A percentile compares a stretch with the other conserved stretches of the same genome.
Evolutionary conservation across 2,888 invertebrate species (phyloP).

Genomic region (Lasioglossum oenotherae): DNA sequence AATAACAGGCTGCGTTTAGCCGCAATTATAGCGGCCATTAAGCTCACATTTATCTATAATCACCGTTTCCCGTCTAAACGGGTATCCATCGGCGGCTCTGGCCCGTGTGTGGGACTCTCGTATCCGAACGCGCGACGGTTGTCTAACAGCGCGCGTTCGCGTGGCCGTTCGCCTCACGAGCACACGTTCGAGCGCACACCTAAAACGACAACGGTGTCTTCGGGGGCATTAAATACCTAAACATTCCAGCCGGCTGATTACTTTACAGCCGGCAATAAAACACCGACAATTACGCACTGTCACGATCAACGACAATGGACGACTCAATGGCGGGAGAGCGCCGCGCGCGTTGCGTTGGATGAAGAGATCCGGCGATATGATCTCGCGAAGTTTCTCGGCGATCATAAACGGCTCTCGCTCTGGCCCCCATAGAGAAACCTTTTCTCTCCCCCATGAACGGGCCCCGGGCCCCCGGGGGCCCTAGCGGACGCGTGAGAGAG

Average conservation of each 20-base stretch:
- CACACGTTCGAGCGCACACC: slow-evolving; percentile 1
- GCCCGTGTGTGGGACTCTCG: slow-evolving; percentile 10
- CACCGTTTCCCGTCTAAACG: slow-evolving; percentile 49
- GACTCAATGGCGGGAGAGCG: slow-evolving; percentile 51
- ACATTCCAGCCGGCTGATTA: slow-evolving; percentile 58
- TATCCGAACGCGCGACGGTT: slow-evolving; percentile 24
- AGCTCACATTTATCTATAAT: slow-evolving; percentile 57
- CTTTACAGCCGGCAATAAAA: slow-evolving; percentile 65
- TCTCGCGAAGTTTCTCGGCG: slow-evolving; percentile 60
- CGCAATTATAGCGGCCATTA: slow-evolving; percentile 52
- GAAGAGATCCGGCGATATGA: slow-evolving; percentile 70
- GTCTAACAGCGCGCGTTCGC: background rate
- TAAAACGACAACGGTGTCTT: background rate
- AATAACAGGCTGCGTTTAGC: slow-evolving; percentile 50
- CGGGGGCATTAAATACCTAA: slow-evolving; percentile 53
- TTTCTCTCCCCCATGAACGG: background rate
- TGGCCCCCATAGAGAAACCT: slow-evolving; percentile 21
- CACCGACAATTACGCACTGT: slow-evolving; percentile 67
- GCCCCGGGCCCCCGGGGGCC: background rate
- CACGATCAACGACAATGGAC: slow-evolving; percentile 63
- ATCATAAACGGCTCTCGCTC: slow-evolving; percentile 63
- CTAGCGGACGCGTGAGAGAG: background rate
- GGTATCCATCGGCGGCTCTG: slow-evolving; percentile 15
- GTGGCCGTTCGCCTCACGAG: background rate
- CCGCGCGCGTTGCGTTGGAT: slow-evolving; percentile 49